A percentile compares a stretch with the other conserved stretches of the same genome.
Conservation (phyloP, 2,113 vertebrate genomes). For the Corythornis madagascariensis region DNA sequence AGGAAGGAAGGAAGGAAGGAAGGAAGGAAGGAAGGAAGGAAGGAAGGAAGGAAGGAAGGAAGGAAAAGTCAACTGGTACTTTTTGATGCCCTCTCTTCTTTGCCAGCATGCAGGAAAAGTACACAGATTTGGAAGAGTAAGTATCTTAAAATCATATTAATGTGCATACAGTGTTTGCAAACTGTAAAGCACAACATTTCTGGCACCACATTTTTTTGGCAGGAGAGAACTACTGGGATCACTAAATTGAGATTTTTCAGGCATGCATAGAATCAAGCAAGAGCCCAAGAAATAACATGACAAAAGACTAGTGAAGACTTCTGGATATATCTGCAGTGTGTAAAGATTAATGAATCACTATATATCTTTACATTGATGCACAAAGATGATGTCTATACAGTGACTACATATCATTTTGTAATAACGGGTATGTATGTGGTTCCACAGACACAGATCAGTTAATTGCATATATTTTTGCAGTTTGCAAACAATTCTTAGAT, state of each 20-base stretch:
- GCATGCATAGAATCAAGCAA: background rate
- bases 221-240: background rate
- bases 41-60: no score
- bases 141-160: background rate
- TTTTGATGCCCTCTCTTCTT: background rate
- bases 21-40: no score
- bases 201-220: background rate
- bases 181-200: background rate
- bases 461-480: slow-evolving; percentile 63
- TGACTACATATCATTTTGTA: background rate
- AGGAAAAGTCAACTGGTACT: background rate
- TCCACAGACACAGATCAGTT: slow-evolving; percentile 57
- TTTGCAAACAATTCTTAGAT: slow-evolving; percentile 68
- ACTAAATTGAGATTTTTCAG: background rate
- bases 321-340: slow-evolving; percentile 18
- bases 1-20: no score
- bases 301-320: background rate
- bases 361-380: background rate
- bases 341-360: slow-evolving; percentile 41
- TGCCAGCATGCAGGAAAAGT: background rate
- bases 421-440: background rate
- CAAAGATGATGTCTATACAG: background rate
- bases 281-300: background rate
- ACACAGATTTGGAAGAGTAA: background rate
- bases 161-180: background rate